Percentiles rank a stretch among this genome's conserved stretches.
Conservation (phyloP, 2,888 invertebrate species). For the Aradus depressus region DNA sequence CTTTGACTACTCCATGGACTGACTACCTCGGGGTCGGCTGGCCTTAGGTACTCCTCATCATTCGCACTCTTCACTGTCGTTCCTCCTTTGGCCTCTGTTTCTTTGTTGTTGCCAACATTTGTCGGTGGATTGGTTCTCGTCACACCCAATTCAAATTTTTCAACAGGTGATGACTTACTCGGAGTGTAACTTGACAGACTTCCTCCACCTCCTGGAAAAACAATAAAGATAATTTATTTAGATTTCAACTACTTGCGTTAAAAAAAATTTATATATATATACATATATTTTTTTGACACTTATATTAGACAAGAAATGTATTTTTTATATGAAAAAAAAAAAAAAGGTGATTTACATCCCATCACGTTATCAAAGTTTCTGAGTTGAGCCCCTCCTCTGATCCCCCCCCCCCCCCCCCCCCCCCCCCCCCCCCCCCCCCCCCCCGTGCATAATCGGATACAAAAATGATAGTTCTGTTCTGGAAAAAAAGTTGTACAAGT, state of each 20-base stretch:
- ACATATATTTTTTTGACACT: not conserved
- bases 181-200: conserved; percentile 71
- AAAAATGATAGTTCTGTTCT: too few species aligned
- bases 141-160: conserved; percentile 64
- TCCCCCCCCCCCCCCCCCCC: too few species aligned
- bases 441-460: too few species aligned
- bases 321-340: not conserved
- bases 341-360: too few species aligned
- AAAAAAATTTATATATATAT: not conserved
- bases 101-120: conserved; percentile 31
- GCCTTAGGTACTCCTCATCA: conserved; percentile 34
- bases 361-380: too few species aligned
- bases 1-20: conserved; percentile 37
- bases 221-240: not conserved
- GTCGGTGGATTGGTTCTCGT: conserved; percentile 45
- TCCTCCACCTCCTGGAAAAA: conserved; percentile 33
- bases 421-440: too few species aligned
- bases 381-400: too few species aligned
- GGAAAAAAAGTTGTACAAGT: too few species aligned
- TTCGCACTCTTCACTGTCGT: conserved; percentile 20
- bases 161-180: conserved; percentile 54
- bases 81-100: conserved; percentile 29
- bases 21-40: conserved; percentile 35
- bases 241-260: not conserved
- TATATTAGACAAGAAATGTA: not conserved